Evolutionary conservation across 2,113 vertebrate species (phyloP).

Genomic region (Chamaetylas fuelleborni): DNA sequence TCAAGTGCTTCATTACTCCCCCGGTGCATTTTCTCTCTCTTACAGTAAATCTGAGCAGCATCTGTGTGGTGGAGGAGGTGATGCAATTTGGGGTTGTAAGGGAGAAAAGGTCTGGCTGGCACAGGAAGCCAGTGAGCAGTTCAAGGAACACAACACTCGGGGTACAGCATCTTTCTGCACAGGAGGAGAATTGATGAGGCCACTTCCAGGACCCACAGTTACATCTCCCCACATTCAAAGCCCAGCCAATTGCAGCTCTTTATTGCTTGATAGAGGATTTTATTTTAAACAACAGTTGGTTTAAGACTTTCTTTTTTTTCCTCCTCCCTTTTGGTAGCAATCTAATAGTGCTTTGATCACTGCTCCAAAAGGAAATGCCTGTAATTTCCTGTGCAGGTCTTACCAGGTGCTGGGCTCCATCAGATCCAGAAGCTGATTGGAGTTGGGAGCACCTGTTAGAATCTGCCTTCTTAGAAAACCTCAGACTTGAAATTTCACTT

Average conservation of each 20-base stretch:
- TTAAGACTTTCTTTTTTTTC: neutral
- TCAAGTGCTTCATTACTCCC: conserved; percentile 51
- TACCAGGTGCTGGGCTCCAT: conserved; percentile 22
- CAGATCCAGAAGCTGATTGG: neutral
- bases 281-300: neutral
- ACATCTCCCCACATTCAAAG: neutral
- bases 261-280: neutral
- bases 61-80: neutral
- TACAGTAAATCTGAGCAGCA: conserved; percentile 25
- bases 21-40: neutral
- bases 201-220: neutral
- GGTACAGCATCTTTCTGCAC: neutral
- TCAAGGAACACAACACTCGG: neutral
- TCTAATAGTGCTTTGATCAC: conserved; percentile 16
- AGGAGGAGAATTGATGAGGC: neutral
- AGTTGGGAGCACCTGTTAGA: neutral
- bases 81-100: neutral
- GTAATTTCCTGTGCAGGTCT: conserved; percentile 8
- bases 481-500: neutral
- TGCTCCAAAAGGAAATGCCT: conserved; percentile 35
- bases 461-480: neutral
- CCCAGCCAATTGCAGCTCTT: neutral
- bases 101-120: neutral
- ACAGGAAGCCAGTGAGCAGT: neutral
- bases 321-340: neutral